These are phyloP conservation scores for Leptinotarsa texana DNA, from an alignment of 1,140 invertebrate species.

Conservation along the genomic window DNA sequence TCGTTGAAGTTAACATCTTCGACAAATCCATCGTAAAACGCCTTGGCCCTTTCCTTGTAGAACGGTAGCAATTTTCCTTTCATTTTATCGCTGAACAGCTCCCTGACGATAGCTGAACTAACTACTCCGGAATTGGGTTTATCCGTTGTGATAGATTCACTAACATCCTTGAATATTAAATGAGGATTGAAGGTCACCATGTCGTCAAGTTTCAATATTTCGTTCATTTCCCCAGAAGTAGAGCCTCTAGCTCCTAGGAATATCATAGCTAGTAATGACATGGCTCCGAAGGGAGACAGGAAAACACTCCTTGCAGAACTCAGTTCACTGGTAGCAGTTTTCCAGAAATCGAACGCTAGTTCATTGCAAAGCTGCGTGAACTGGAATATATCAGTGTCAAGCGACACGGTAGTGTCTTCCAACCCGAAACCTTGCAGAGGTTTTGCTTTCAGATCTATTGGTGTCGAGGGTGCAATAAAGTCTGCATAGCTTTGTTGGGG, in stretches of 20 bases:
- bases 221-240: conserved; percentile 89
- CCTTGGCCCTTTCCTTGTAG: conserved; percentile 82
- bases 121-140: conserved; percentile 68
- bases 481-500: conserved; percentile 31
- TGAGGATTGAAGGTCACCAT: conserved; percentile 88
- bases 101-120: conserved; percentile 74
- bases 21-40: conserved; percentile 83
- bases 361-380: conserved; percentile 76
- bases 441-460: conserved; percentile 61
- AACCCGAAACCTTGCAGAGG: conserved; percentile 70
- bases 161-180: conserved; percentile 80
- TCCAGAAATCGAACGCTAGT: conserved; percentile 80
- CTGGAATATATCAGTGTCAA: conserved; percentile 58
- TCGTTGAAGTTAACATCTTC: conserved; percentile 81
- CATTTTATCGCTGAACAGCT: conserved; percentile 75
- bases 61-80: conserved; percentile 80
- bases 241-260: conserved; percentile 83
- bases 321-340: conserved; percentile 68
- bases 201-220: conserved; percentile 80
- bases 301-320: conserved; percentile 75
- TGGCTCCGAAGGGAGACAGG: conserved; percentile 83
- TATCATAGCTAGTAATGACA: conserved; percentile 83
- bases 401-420: conserved; percentile 70
- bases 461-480: conserved; percentile 37
- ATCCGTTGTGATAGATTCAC: conserved; percentile 69